Conservation (phyloP, 2,797 vertebrate species). For the Echiichthys vipera region DNA sequence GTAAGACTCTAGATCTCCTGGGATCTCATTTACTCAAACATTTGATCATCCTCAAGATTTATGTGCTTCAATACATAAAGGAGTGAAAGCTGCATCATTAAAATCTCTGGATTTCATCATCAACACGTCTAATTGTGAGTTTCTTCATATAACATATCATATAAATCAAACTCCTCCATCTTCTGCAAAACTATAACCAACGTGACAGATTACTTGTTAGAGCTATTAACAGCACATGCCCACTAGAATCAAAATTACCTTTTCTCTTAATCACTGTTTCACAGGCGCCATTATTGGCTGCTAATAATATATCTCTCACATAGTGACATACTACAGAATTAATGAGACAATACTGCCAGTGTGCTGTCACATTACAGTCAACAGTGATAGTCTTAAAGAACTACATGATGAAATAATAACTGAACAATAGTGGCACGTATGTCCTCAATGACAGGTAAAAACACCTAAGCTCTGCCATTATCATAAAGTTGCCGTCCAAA, state of each 20-base stretch:
- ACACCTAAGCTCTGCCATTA: too few relatives aligned
- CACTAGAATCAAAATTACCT: slow-evolving; percentile 5
- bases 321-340: neutral
- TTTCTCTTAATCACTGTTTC: slow-evolving; percentile 20
- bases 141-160: neutral
- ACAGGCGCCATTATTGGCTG: neutral
- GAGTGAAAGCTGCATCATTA: slow-evolving; percentile 30
- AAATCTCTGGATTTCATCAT: slow-evolving; percentile 3
- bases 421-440: too few relatives aligned
- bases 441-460: too few relatives aligned
- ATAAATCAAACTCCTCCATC: slow-evolving; percentile 15
- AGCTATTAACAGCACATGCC: slow-evolving; percentile 20
- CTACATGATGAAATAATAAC: neutral
- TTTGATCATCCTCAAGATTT: slow-evolving; percentile 31
- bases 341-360: neutral
- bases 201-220: neutral
- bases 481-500: too few relatives aligned
- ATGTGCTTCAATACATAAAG: slow-evolving; percentile 10
- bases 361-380: slow-evolving; percentile 3
- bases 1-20: slow-evolving; percentile 12
- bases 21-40: slow-evolving; percentile 52
- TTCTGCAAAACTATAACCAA: neutral
- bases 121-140: slow-evolving; percentile 4
- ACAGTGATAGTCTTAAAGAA: neutral
- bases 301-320: slow-evolving; percentile 19